phyloP scores from a whole-genome alignment of 2,797 vertebrate genomes.

The Petrocephalus sullivani region DNA sequence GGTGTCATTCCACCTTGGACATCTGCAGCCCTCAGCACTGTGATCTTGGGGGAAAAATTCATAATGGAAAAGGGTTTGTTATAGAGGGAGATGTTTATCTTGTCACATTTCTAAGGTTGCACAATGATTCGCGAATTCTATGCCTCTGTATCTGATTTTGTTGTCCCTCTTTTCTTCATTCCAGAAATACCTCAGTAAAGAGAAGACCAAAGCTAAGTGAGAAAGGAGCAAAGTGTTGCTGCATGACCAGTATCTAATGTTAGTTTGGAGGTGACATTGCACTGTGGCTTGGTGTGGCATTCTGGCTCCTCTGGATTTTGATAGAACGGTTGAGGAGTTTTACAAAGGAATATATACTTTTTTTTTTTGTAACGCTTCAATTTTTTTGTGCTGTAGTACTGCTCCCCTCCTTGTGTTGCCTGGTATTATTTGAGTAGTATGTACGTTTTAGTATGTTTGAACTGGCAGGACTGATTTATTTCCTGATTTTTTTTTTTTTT shows the following conservation, averaged over 20 bases:
- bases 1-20: background rate
- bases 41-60: background rate
- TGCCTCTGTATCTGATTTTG: background rate
- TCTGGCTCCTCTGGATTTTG: background rate
- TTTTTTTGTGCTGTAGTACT: constrained; percentile 6
- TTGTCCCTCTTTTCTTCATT: constrained; percentile 13
- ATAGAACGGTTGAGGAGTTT: background rate
- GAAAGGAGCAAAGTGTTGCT: background rate
- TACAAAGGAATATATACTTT: background rate
- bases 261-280: background rate
- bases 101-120: background rate
- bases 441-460: constrained; percentile 13
- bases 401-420: background rate
- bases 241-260: background rate
- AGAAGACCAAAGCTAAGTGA: constrained; percentile 49
- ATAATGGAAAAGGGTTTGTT: background rate
- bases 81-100: background rate
- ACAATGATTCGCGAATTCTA: background rate
- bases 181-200: constrained; percentile 66
- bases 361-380: background rate
- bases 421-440: background rate
- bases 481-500: background rate
- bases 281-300: background rate
- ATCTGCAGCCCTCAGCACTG: background rate
- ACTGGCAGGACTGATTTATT: background rate